Evolutionary conservation across 2,888 invertebrate genomes (phyloP).

Genomic region (Trichogramma dendrolimi): DNA sequence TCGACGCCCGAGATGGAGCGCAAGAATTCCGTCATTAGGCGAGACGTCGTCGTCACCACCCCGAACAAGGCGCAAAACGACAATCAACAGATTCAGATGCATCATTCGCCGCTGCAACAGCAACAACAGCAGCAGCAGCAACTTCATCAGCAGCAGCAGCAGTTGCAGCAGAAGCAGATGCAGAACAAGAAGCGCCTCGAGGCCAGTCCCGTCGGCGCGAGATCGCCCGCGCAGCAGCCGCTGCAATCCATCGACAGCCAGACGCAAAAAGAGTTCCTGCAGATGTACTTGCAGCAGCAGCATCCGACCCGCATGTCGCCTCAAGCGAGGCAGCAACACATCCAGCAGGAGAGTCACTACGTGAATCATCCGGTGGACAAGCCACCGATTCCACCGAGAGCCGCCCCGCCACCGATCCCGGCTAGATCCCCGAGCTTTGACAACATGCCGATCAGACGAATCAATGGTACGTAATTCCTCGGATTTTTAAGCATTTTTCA

Average conservation of each 20-base stretch:
- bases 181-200: background rate
- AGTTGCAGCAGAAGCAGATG: background rate
- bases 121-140: constrained; percentile 35
- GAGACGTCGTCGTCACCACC: constrained; percentile 40
- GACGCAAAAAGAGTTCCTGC: constrained; percentile 57
- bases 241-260: constrained; percentile 52
- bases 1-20: constrained; percentile 53
- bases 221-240: constrained; percentile 34
- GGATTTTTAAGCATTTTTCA: constrained; percentile 7
- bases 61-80: constrained; percentile 46
- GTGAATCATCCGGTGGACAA: constrained; percentile 49
- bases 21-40: constrained; percentile 50
- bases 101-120: constrained; percentile 28
- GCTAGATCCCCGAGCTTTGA: constrained; percentile 51
- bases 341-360: constrained; percentile 41
- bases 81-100: constrained; percentile 42
- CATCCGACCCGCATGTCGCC: constrained; percentile 52
- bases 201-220: constrained; percentile 22
- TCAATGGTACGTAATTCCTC: constrained; percentile 39
- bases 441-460: constrained; percentile 42
- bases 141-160: constrained; percentile 32
- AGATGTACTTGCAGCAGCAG: constrained; percentile 51
- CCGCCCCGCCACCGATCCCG: constrained; percentile 59
- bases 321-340: constrained; percentile 48
- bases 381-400: constrained; percentile 60